phyloP scores from a whole-genome alignment of 2,797 vertebrate genomes.

The Margarornis squamiger region DNA sequence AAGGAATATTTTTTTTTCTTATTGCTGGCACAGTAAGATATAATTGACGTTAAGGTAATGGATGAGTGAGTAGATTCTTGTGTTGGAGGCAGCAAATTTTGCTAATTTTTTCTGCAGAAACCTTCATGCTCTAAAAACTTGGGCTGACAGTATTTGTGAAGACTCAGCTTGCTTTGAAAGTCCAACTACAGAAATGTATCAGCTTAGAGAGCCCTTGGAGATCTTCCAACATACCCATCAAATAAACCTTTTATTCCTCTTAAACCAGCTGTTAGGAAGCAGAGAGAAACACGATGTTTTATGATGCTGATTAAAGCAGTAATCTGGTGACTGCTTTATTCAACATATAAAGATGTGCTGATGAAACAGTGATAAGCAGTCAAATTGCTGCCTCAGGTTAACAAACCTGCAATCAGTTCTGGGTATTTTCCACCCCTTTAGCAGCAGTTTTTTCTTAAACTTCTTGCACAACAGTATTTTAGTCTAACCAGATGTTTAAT shows the following conservation, averaged over 20 bases:
- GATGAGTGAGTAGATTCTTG: neutral
- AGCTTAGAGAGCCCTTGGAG: neutral
- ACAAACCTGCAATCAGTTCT: conserved; percentile 53
- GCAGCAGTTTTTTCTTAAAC: neutral
- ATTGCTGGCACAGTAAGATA: neutral
- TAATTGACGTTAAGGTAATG: neutral
- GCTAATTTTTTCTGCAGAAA: neutral
- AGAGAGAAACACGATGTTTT: neutral
- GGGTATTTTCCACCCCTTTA: neutral
- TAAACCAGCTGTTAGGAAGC: conserved; percentile 57
- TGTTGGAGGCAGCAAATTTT: neutral
- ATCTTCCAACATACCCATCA: neutral
- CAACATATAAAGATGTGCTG: conserved; percentile 11
- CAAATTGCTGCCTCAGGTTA: conserved; percentile 48
- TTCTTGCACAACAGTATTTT: neutral
- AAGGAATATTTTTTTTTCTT: neutral
- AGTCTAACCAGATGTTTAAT: conserved; percentile 28
- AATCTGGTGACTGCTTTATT: conserved; percentile 38
- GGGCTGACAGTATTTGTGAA: neutral
- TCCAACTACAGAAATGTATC: neutral
- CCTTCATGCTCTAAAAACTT: neutral
- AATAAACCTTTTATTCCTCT: conserved; percentile 39
- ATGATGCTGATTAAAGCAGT: conserved; percentile 49
- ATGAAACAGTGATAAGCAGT: conserved; percentile 37
- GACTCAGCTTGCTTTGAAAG: neutral